A percentile compares a stretch with the other conserved stretches of the same genome.
phyloP scores from a whole-genome alignment of 2,797 vertebrate species.

The Lacerta bilineata region DNA sequence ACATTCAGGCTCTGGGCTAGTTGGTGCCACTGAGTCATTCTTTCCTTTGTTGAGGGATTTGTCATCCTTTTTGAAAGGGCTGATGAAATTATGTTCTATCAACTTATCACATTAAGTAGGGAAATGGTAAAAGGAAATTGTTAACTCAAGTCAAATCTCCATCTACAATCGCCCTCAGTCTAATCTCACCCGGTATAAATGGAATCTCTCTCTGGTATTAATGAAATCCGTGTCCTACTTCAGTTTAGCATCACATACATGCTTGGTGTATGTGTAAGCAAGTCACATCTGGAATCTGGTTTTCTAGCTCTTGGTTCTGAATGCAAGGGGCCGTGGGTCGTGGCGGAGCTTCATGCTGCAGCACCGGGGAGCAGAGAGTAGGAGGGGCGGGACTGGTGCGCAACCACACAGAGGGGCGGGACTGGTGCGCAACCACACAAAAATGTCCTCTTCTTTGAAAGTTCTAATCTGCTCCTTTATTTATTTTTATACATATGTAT shows the following conservation, averaged over 20 bases:
- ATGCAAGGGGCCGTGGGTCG: not conserved
- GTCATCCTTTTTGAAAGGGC: not conserved
- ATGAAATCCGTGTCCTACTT: not conserved
- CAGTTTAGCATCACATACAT: not conserved
- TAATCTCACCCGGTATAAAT: not conserved
- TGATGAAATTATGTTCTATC: constrained; percentile 14
- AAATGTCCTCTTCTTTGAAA: no score
- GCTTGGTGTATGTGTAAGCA: not conserved
- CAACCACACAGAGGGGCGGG: no score
- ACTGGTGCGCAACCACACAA: no score
- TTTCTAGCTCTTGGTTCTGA: not conserved
- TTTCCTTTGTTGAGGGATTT: not conserved
- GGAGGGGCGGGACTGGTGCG: no score
- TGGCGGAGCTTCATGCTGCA: no score
- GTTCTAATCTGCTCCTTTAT: no score
- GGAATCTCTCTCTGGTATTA: not conserved
- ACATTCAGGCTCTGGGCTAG: not conserved
- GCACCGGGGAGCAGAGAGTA: no score
- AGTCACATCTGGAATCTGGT: not conserved
- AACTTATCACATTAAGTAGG: not conserved
- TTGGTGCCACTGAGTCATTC: constrained; percentile 25
- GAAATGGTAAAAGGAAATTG: constrained; percentile 23
- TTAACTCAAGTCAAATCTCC: not conserved
- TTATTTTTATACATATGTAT: no score
- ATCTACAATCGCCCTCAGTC: not conserved